A percentile compares a stretch with the other conserved stretches of the same genome.
Evolutionary conservation across 2,888 invertebrate species (phyloP).

Genomic region (Gastracanthus pulcherrimus): DNA sequence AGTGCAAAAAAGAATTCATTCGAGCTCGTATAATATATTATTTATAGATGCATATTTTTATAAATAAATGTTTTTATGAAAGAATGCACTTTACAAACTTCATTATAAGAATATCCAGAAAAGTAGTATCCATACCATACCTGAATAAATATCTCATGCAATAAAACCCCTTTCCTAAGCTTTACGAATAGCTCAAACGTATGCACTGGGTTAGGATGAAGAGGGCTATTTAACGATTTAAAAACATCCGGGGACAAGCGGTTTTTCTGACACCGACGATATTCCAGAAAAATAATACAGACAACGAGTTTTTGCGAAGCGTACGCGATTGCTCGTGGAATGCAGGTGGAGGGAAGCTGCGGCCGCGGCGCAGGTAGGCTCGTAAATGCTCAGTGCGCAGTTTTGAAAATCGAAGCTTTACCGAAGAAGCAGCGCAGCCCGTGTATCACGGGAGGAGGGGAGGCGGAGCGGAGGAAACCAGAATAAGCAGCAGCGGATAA

Average conservation of each 20-base stretch:
- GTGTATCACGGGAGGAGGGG: background rate
- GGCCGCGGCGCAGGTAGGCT: slow-evolving; percentile 11
- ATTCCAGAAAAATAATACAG: slow-evolving; percentile 23
- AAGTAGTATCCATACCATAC: no score
- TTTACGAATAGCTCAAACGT: background rate
- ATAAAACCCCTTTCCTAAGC: slow-evolving; percentile 19
- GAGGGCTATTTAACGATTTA: background rate
- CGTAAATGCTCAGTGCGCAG: slow-evolving; percentile 18
- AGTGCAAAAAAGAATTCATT: no score
- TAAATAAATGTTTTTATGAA: no score
- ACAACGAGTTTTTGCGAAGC: slow-evolving; percentile 5
- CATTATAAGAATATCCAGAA: no score
- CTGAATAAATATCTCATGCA: background rate
- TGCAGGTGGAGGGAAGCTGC: background rate
- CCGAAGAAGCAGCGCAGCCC: slow-evolving; percentile 1
- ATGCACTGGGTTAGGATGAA: no score
- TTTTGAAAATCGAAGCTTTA: slow-evolving; percentile 48
- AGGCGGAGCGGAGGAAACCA: background rate
- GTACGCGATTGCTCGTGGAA: background rate
- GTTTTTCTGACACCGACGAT: background rate
- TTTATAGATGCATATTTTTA: no score
- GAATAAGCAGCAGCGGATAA: background rate
- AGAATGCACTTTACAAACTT: no score
- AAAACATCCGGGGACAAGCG: background rate
- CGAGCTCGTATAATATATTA: no score